These are phyloP conservation scores for Proterorhinus semilunaris DNA, from an alignment of 2,113 vertebrate genomes.

Conservation along the genomic window DNA sequence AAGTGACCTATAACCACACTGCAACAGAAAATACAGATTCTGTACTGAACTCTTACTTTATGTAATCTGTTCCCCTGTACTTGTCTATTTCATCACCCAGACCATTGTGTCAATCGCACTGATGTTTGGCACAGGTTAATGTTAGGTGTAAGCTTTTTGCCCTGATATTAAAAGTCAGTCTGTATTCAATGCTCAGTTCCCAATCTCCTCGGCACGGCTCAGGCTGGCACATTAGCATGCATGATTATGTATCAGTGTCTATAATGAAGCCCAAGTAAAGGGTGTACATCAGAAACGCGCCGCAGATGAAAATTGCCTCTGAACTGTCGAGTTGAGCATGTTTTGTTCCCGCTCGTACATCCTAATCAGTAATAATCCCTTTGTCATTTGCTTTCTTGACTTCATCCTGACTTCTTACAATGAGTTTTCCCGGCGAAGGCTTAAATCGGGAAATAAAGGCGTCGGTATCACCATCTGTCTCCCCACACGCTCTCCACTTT, in stretches of 20 bases:
- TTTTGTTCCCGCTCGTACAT: constrained; percentile 62
- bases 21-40: neutral
- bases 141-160: constrained; percentile 9
- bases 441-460: constrained; percentile 56
- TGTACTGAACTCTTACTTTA: neutral
- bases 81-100: neutral
- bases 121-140: neutral
- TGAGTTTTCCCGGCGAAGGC: constrained; percentile 52
- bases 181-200: constrained; percentile 37
- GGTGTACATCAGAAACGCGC: constrained; percentile 67
- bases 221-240: constrained; percentile 69
- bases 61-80: neutral
- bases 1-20: neutral
- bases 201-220: constrained; percentile 52
- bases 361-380: constrained; percentile 66
- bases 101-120: constrained; percentile 8
- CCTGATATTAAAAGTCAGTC: constrained; percentile 19
- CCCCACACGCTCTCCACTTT: constrained; percentile 34
- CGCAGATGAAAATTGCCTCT: constrained; percentile 63
- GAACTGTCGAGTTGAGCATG: constrained; percentile 62
- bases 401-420: constrained; percentile 52
- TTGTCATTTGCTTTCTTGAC: constrained; percentile 65
- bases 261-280: constrained; percentile 74
- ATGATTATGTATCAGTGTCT: constrained; percentile 72
- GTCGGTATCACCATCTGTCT: constrained; percentile 62